A percentile compares a stretch with the other conserved stretches of the same genome.
Conservation (phyloP, 2,113 vertebrate species). For the Rhynchopsitta pachyrhyncha region DNA sequence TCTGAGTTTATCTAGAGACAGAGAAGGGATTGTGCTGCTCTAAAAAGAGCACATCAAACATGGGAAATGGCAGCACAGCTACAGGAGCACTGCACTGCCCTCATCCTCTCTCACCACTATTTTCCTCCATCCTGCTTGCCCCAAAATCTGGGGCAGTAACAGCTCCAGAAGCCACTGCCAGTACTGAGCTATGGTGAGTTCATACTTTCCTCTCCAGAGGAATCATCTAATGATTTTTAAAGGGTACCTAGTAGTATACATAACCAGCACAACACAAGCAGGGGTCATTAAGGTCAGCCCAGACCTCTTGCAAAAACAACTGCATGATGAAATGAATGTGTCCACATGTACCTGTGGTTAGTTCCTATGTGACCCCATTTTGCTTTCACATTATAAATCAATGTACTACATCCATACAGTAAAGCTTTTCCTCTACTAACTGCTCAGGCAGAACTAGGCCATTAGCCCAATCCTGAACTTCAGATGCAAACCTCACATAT, state of each 20-base stretch:
- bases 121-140: background rate
- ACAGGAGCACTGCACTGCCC: background rate
- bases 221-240: background rate
- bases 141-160: background rate
- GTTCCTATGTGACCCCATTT: background rate
- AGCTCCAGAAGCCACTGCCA: background rate
- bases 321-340: background rate
- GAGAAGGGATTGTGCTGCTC: background rate
- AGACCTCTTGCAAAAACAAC: background rate
- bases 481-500: background rate
- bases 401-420: accelerated
- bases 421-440: background rate
- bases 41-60: background rate
- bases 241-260: background rate
- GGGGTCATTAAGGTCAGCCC: background rate
- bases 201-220: background rate
- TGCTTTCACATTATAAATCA: background rate
- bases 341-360: background rate
- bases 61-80: background rate
- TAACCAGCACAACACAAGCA: background rate
- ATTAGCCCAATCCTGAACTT: background rate
- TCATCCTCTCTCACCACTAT: background rate
- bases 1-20: background rate
- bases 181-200: background rate
- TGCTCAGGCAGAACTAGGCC: background rate